Evolutionary conservation across 2,888 invertebrate species (phyloP), one percentile per base, ranked within the genome.

Genomic region (Tetropium fuscum): DNA sequence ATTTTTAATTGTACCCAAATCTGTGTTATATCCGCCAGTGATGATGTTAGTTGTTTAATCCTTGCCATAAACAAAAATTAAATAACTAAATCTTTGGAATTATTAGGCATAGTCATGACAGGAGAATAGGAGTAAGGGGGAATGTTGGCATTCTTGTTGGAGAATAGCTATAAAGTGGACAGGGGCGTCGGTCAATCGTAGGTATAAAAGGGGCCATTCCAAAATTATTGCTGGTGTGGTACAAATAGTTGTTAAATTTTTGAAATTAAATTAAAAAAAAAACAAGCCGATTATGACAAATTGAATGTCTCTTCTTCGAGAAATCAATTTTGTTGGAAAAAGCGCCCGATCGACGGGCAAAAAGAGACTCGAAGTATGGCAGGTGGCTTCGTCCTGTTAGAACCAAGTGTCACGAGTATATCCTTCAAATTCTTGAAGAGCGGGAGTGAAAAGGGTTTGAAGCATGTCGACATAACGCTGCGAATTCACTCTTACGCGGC

Each of bases 61-160:
- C 62, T n/a, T n/a, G 7, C 36, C 18, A 51, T 58, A 56, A 59
- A 63, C 53, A 63, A 64, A 67, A 65, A 61, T 63, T 51, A 58
- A 58, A 59, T 64, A 60, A 59, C 61, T 63, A 61, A 67, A 64
- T 69, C 69, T 60, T 63, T 68, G 71, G 73, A 72, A 73, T 73
- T 73, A 72, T 73, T 74, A 70, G 66, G 64, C 65, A 65, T 60
- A 53, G 45, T 34, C n/a, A 4, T 38, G 66, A n/a, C 44, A 69
- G 69, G 72, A 64, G 47, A 61, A 11, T 58, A n/a, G n/a, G n/a
- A n/a, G n/a, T n/a, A n/a, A n/a, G n/a, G n/a, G n/a, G n/a, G n/a
- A n/a, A n/a, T n/a, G n/a, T n/a, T n/a, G n/a, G n/a, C n/a, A n/a
- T n/a, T n/a, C n/a, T n/a, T n/a, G n/a, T n/a, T n/a, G n/a, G n/a